phyloP scores from a whole-genome alignment of 1,140 invertebrate species.

The Eufriesea mexicana region DNA sequence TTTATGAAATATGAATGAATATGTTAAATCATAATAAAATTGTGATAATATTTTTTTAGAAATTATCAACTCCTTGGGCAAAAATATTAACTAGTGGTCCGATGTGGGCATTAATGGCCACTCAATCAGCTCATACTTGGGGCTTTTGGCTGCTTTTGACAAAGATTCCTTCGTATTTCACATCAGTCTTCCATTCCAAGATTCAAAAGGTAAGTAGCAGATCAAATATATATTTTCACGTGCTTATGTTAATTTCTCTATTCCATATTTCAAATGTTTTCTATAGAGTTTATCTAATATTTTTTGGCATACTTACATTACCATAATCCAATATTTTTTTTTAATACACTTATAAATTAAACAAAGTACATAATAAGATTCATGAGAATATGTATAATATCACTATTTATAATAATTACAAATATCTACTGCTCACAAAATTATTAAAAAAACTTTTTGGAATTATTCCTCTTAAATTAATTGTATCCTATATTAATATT shows the following conservation, averaged over 20 bases:
- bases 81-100: constrained; percentile 89
- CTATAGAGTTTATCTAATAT: background rate
- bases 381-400: too few relatives aligned
- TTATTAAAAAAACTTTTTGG: too few relatives aligned
- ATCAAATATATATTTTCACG: background rate
- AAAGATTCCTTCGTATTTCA: constrained; percentile 95
- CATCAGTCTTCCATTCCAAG: constrained; percentile 90
- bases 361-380: too few relatives aligned
- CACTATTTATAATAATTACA: too few relatives aligned
- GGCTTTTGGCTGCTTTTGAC: constrained; percentile 96
- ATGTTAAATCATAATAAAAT: background rate
- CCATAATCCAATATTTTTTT: background rate
- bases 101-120: constrained; percentile 91
- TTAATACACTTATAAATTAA: too few relatives aligned
- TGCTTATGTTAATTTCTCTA: background rate
- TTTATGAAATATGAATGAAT: background rate
- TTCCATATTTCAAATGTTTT: background rate
- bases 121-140: constrained; percentile 94
- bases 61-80: constrained; percentile 88
- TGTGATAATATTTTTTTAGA: constrained; percentile 69
- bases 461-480: too few relatives aligned
- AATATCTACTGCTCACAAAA: too few relatives aligned
- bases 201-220: constrained; percentile 86
- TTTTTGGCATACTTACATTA: background rate
- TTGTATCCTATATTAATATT: too few relatives aligned